Conservation (phyloP, 2,888 invertebrate species). For the Oeneis ivallda region DNA sequence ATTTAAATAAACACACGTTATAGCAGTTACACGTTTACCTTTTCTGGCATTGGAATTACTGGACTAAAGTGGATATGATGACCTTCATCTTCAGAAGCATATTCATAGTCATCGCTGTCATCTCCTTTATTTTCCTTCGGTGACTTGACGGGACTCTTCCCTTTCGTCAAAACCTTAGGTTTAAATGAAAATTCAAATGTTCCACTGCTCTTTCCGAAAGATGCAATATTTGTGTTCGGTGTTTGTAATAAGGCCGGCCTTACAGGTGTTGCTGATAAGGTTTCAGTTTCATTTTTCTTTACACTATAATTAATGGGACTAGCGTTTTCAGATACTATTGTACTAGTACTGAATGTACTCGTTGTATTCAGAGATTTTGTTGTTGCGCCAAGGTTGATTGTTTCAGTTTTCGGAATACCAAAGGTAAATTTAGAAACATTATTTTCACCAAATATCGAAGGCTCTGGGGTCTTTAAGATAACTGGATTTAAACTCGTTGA, state of each 20-base stretch:
- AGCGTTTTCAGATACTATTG: constrained; percentile 41
- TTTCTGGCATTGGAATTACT: constrained; percentile 91
- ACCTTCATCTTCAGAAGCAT: constrained; percentile 86
- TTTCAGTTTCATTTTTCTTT: constrained; percentile 48
- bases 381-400: constrained; percentile 36
- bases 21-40: constrained; percentile 64
- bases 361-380: constrained; percentile 37
- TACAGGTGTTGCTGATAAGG: constrained; percentile 35
- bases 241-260: constrained; percentile 60
- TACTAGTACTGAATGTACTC: constrained; percentile 32
- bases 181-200: constrained; percentile 86
- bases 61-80: constrained; percentile 91
- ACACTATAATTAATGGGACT: constrained; percentile 52
- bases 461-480: constrained; percentile 37
- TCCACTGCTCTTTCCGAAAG: constrained; percentile 79
- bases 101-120: constrained; percentile 81
- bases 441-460: constrained; percentile 61
- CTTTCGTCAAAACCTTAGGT: constrained; percentile 72
- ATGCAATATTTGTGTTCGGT: constrained; percentile 47
- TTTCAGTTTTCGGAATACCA: constrained; percentile 58
- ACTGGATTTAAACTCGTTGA: constrained; percentile 16
- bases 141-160: constrained; percentile 75
- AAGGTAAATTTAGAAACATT: constrained; percentile 68
- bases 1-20: too few species aligned
- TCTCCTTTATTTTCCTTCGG: constrained; percentile 58